Base-by-base conservation (phyloP, 2,113 vertebrate genomes). In the Delphinapterus leucas region DNA sequence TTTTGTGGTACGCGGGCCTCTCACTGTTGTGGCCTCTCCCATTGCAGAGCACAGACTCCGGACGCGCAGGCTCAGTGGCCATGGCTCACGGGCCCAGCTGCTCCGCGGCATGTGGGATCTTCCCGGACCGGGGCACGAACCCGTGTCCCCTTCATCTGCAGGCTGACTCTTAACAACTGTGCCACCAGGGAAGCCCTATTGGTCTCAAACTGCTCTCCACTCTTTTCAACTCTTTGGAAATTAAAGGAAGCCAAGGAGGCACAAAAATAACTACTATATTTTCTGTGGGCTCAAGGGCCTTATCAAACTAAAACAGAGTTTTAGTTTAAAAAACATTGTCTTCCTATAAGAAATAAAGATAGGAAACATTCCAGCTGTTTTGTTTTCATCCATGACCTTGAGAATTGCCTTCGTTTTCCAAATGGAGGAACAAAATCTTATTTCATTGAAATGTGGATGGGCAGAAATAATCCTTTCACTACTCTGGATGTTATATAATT, bases 371-470 rank as follows among this genome's bases (percentile, higher is more conserved):
- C 74, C 6, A 61, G 67, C 71, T 49, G 38, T 82, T 44, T 38
- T 98, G 89, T 96, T 70, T 96, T 55, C 36, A 74, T 8, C 58
- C 47, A 4, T 90, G 14, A 88, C 31, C 79, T 98, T 96, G 67
- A 94, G 94, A 97, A 65, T 2, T 83, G n/a, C n/a, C 17, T 96
- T 97, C 14, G 41, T 95, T 17, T 95, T 89, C 71, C 28, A 92
- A 79, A 25, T 8, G 31, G 55, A 96, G 53, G 86, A 86, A 88
- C 33, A 95, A 79, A 95, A 89, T 49, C 74, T 28, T 65, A 44
- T 76, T 74, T 63, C 47, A 55, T 18, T 84, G 67, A 86, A 80
- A 91, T 38, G 77, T 86, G 20, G 21, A 10, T 36, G 18, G 71
- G 18, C 73, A 93, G 55, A 93, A 96, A 89, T 82, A 58, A 68